A percentile compares a stretch with the other conserved stretches of the same genome.
Conservation (phyloP, 1,140 invertebrate species). For the Achatina immaculata region DNA sequence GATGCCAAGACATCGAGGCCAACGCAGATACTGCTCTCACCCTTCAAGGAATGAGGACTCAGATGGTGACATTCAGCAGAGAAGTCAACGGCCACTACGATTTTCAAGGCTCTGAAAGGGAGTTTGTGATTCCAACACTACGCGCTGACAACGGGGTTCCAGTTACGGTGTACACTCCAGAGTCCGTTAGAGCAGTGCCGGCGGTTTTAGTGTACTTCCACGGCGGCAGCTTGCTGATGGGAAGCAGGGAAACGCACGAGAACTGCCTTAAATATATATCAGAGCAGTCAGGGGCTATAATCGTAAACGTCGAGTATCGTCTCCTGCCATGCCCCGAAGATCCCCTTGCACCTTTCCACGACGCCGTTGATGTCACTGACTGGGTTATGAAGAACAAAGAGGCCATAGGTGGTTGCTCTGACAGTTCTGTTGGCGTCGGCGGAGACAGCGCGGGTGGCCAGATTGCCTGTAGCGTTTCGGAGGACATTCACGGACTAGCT, state of each 20-base stretch:
- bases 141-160: constrained; percentile 24
- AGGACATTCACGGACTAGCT: constrained; percentile 45
- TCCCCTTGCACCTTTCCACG: constrained; percentile 42
- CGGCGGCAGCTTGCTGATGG: constrained; percentile 44
- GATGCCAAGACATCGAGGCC: background rate
- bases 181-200: background rate
- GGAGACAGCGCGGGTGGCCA: constrained; percentile 58
- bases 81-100: constrained; percentile 44
- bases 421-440: constrained; percentile 54
- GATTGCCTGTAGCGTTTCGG: constrained; percentile 45
- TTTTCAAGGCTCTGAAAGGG: constrained; percentile 48
- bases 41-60: constrained; percentile 41
- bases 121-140: constrained; percentile 47
- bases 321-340: constrained; percentile 48
- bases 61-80: constrained; percentile 23
- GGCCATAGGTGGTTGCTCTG: constrained; percentile 38
- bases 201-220: constrained; percentile 51
- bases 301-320: constrained; percentile 54
- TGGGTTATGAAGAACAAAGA: constrained; percentile 47
- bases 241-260: constrained; percentile 39
- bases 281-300: constrained; percentile 29
- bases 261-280: constrained; percentile 33
- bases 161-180: constrained; percentile 39
- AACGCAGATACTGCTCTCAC: constrained; percentile 37
- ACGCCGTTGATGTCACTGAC: constrained; percentile 33